Percentiles rank a stretch among this genome's conserved stretches.
phyloP scores from a whole-genome alignment of 2,888 invertebrate species.

The Bombylius major region DNA sequence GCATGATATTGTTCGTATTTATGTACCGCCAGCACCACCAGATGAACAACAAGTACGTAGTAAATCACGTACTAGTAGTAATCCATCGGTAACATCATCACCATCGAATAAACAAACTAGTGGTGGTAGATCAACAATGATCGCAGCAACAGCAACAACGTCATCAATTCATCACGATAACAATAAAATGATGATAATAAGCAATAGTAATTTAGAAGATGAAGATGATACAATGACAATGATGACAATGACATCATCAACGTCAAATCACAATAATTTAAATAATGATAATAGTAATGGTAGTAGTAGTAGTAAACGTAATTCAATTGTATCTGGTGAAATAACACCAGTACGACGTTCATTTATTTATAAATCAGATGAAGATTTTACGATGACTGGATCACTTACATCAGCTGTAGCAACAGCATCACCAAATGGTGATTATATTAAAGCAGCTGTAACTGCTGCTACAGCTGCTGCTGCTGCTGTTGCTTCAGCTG shows the following conservation, averaged over 20 bases:
- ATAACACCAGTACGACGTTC: conserved; percentile 10
- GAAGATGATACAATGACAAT: background rate
- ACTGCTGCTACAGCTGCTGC: too few species aligned
- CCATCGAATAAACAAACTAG: conserved; percentile 1
- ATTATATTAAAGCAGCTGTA: too few species aligned
- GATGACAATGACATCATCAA: background rate
- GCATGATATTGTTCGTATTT: conserved; percentile 19
- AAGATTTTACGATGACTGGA: conserved; percentile 10
- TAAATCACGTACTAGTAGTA: background rate
- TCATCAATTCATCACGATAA: background rate
- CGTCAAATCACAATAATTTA: background rate
- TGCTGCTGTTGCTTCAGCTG: too few species aligned
- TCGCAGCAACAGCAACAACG: background rate
- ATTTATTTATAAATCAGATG: conserved; percentile 12
- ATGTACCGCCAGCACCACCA: conserved; percentile 16
- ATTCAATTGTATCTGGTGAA: conserved; percentile 13
- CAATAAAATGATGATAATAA: conserved; percentile 1
- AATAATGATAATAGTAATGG: background rate
- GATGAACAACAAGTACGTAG: conserved; percentile 5
- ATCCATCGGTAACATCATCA: background rate
- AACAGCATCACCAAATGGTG: background rate
- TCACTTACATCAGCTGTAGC: background rate
- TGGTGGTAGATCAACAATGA: background rate
- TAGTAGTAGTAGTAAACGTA: conserved; percentile 9
- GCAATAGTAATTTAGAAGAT: background rate